These are phyloP conservation scores for Zootoca vivipara DNA, from an alignment of 2,113 vertebrate species.

Conservation along the genomic window DNA sequence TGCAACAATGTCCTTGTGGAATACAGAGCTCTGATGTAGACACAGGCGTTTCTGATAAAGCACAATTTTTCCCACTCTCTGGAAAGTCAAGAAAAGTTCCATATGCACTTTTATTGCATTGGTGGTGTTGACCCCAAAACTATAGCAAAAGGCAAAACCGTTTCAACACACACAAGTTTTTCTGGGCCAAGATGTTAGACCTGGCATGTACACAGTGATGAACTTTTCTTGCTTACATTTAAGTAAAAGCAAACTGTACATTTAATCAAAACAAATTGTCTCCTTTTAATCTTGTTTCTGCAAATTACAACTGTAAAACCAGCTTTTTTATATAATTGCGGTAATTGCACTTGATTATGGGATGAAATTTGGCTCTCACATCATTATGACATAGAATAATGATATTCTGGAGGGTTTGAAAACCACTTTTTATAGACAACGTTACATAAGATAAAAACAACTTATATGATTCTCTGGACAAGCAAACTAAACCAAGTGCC, in stretches of 20 bases:
- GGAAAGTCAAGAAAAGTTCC: not conserved
- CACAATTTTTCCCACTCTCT: not conserved
- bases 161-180: not conserved
- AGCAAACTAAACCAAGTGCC: conserved; percentile 4
- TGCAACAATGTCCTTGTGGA: no score
- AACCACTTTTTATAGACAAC: conserved; percentile 12
- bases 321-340: conserved; percentile 16
- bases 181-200: not conserved
- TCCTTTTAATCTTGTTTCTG: conserved; percentile 13
- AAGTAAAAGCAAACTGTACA: conserved; percentile 9
- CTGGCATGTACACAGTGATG: not conserved
- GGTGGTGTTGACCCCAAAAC: not conserved
- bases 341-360: conserved; percentile 15
- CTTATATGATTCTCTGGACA: not conserved
- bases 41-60: not conserved
- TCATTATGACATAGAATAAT: not conserved
- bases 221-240: not conserved
- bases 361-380: conserved; percentile 2
- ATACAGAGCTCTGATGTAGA: not conserved
- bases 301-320: not conserved
- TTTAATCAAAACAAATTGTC: conserved; percentile 25
- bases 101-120: not conserved
- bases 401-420: not conserved
- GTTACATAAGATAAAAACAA: conserved; percentile 18
- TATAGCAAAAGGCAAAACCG: not conserved